phyloP scores from a whole-genome alignment of 1,140 invertebrate genomes.

The Leptopilina boulardi region DNA sequence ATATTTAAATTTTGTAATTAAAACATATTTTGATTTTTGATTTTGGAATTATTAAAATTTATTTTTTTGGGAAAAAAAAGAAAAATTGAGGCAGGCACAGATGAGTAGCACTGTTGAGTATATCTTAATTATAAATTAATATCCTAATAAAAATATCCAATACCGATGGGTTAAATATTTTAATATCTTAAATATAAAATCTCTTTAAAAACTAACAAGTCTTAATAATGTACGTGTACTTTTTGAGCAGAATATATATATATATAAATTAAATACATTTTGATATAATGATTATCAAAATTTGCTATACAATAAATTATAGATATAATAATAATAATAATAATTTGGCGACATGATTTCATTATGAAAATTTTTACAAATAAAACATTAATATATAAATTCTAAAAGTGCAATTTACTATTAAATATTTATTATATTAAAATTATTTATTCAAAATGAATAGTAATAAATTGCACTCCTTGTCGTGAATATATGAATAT shows the following conservation, averaged over 20 bases:
- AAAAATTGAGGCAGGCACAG: slow-evolving; percentile 19
- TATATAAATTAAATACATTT: slow-evolving; percentile 26
- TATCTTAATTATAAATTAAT: slow-evolving; percentile 4
- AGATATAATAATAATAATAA: not conserved
- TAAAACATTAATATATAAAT: no score
- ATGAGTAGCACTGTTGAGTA: slow-evolving; percentile 21
- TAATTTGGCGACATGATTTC: not conserved
- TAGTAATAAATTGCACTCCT: not conserved
- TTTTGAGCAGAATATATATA: slow-evolving; percentile 21
- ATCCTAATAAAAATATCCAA: not conserved
- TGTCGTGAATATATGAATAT: not conserved
- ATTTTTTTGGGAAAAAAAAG: not conserved
- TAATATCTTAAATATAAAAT: not conserved
- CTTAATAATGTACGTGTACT: not conserved
- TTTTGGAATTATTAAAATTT: not conserved
- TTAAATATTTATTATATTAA: no score
- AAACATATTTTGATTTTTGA: not conserved
- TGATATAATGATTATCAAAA: not conserved
- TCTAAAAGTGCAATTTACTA: no score
- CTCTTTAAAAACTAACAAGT: not conserved
- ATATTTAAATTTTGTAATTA: no score
- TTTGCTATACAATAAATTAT: slow-evolving; percentile 15
- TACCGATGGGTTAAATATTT: slow-evolving; percentile 30
- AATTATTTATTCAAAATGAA: no score
- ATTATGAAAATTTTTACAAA: no score